Evolutionary conservation across 2,797 vertebrate genomes (phyloP).

Genomic region (Gambelia wislizenii): DNA sequence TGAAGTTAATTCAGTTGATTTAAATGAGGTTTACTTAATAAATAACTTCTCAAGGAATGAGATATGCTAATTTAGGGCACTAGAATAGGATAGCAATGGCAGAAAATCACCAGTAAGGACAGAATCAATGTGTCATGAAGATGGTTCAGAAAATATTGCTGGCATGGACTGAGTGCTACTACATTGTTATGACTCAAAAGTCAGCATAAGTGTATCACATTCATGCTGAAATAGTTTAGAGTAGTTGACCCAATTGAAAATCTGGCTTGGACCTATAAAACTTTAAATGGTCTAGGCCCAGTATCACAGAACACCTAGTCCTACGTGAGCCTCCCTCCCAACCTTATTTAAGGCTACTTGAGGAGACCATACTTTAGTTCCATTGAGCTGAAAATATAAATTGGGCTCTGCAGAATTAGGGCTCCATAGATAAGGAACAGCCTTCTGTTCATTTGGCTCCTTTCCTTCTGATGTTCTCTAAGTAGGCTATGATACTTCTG

Average conservation of each 20-base stretch:
- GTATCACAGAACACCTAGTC: no score
- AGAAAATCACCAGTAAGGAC: neutral
- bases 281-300: no score
- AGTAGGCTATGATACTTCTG: no score
- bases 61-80: neutral
- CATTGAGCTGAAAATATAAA: no score
- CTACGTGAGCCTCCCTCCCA: no score
- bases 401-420: no score
- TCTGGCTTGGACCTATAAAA: no score
- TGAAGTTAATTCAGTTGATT: neutral
- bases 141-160: neutral
- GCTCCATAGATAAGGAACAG: no score
- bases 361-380: no score
- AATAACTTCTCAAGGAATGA: neutral
- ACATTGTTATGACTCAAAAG: neutral
- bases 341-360: no score
- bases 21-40: neutral
- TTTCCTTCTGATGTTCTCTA: no score
- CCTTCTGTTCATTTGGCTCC: no score
- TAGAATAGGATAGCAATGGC: neutral
- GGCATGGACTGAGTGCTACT: neutral
- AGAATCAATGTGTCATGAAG: neutral
- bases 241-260: neutral
- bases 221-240: neutral
- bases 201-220: neutral